Evolutionary conservation across 2,888 invertebrate genomes (phyloP).

Genomic region (Eucriotettix oculatus): DNA sequence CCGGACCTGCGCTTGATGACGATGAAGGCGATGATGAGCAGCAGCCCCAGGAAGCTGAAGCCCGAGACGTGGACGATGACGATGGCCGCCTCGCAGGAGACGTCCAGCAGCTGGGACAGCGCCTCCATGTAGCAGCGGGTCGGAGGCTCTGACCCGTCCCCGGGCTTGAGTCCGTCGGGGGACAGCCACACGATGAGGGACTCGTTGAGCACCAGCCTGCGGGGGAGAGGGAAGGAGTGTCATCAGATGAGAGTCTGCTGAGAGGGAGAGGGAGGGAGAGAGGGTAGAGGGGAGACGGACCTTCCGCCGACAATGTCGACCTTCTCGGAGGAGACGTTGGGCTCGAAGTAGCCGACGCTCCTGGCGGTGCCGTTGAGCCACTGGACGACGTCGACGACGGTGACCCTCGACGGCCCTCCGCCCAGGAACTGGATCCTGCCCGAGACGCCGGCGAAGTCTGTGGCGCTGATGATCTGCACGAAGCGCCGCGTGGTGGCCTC

Average conservation of each 20-base stretch:
- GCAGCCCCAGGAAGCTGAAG: constrained; percentile 33
- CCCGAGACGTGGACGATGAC: constrained; percentile 46
- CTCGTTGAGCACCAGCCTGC: constrained; percentile 31
- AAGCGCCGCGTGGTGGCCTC: constrained; percentile 35
- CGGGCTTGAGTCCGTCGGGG: constrained; percentile 38
- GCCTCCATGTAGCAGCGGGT: constrained; percentile 43
- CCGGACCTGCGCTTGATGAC: constrained; percentile 45
- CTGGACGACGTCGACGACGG: constrained; percentile 41
- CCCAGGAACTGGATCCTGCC: constrained; percentile 24
- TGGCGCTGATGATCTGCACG: constrained; percentile 41
- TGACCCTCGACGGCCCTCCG: constrained; percentile 46
- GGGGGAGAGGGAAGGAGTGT: too few species aligned
- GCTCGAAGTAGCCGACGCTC: constrained; percentile 39
- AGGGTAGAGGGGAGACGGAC: too few species aligned
- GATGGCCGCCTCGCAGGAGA: constrained; percentile 57
- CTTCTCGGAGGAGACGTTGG: constrained; percentile 17
- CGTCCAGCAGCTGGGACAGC: constrained; percentile 46
- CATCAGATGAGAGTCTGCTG: too few species aligned
- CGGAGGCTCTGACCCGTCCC: constrained; percentile 44
- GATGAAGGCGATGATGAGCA: constrained; percentile 39
- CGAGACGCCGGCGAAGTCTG: constrained; percentile 53
- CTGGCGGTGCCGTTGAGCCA: constrained; percentile 32
- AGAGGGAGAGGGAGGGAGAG: too few species aligned
- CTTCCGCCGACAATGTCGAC: too few species aligned
- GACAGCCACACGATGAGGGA: constrained; percentile 48